Percentiles rank a stretch among this genome's conserved stretches.
These are phyloP conservation scores for Tipula confusa DNA, from an alignment of 2,888 invertebrate genomes.

Conservation along the genomic window DNA sequence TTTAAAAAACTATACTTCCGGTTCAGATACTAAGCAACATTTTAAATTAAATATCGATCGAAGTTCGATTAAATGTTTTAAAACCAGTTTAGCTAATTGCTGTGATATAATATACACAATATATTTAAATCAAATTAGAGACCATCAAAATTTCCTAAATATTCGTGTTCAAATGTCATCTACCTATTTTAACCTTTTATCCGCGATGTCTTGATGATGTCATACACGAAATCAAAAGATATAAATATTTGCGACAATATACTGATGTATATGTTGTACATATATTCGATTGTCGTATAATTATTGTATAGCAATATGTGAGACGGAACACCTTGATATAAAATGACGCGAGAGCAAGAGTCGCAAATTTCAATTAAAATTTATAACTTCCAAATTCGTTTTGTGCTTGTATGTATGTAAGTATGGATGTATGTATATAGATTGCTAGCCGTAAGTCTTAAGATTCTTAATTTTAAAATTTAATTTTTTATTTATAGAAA, in stretches of 20 bases:
- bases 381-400: neutral
- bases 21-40: neutral
- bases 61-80: neutral
- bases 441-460: neutral
- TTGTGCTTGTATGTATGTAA: neutral
- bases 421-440: neutral
- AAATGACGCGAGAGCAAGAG: neutral
- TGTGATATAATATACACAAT: too few species aligned
- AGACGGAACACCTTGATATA: neutral
- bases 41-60: neutral
- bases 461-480: slow-evolving; percentile 20
- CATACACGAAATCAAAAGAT: neutral
- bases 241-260: neutral
- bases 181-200: neutral
- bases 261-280: neutral
- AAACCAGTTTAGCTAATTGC: neutral
- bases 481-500: neutral
- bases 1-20: neutral
- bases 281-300: neutral
- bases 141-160: neutral
- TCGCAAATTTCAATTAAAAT: neutral
- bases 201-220: neutral
- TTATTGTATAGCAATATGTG: neutral
- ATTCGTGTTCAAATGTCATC: neutral
- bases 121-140: neutral